A percentile compares a stretch with the other conserved stretches of the same genome.
These are phyloP conservation scores for Aurelia aurita DNA, from an alignment of 30 jellyfish, hydroid and myxozoan species.

Conservation along the genomic window DNA sequence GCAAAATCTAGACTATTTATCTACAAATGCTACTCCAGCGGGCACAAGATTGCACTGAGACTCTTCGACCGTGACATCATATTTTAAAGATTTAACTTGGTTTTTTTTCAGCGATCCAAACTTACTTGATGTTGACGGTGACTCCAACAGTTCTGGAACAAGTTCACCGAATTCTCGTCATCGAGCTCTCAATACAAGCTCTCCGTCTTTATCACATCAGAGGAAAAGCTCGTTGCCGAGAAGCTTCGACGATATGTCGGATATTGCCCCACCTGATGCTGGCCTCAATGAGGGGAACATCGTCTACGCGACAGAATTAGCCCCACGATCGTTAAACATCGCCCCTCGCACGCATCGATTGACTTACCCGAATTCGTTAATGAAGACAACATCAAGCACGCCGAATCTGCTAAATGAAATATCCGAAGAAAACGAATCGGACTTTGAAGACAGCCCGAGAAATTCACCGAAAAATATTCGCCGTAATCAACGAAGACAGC, in stretches of 20 bases:
- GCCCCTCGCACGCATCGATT: conserved; percentile 84
- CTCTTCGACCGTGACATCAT: no score
- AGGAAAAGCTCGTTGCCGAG: conserved; percentile 59
- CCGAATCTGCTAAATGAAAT: conserved; percentile 95
- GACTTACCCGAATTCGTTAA: conserved; percentile 72
- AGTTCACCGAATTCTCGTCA: conserved; percentile 68
- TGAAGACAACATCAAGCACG: conserved; percentile 85
- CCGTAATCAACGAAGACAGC: conserved; percentile 86
- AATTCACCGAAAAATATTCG: conserved; percentile 82
- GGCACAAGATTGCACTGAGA: no score
- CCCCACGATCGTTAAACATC: conserved; percentile 74
- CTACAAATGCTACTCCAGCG: no score
- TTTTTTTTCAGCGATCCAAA: conserved; percentile 60
- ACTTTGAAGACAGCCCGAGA: conserved; percentile 94
- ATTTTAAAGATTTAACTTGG: no score
- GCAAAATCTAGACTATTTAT: no score
- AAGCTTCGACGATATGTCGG: conserved; percentile 76
- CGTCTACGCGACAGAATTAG: conserved; percentile 66
- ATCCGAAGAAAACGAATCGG: conserved; percentile 94
- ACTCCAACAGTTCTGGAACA: conserved; percentile 38
- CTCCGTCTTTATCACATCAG: conserved; percentile 22
- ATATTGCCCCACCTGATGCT: conserved; percentile 36
- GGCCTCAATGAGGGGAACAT: conserved; percentile 47
- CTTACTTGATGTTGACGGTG: conserved; percentile 64
- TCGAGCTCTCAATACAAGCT: conserved; percentile 1